Conservation (phyloP, 2,888 invertebrate genomes). For the Chrysina gloriosa region DNA sequence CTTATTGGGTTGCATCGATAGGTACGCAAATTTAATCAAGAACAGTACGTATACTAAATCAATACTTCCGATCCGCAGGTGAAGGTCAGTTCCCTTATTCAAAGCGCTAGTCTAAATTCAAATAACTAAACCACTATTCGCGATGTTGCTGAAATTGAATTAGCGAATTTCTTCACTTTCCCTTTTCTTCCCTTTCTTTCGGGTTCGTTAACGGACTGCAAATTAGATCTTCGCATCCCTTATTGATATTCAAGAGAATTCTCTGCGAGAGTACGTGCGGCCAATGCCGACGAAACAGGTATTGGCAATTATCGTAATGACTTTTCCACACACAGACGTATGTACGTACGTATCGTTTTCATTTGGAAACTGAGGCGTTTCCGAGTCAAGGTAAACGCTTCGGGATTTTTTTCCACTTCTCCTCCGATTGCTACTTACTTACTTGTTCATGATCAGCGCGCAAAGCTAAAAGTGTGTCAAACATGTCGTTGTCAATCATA, state of each 20-base stretch:
- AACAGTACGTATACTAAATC: too few relatives aligned
- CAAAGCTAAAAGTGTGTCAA: conserved; percentile 23
- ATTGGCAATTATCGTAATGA: conserved; percentile 15
- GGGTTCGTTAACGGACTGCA: background rate
- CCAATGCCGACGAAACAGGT: background rate
- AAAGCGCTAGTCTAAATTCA: background rate
- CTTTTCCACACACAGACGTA: conserved; percentile 3
- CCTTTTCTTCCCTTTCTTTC: background rate
- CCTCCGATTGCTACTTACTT: background rate
- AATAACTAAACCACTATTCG: background rate
- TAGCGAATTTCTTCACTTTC: background rate
- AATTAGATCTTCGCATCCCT: background rate
- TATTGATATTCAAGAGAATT: conserved; percentile 11
- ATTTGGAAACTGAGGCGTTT: conserved; percentile 19
- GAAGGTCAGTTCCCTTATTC: too few relatives aligned
- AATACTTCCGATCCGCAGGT: too few relatives aligned
- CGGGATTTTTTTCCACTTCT: background rate
- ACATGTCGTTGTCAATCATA: conserved; percentile 26
- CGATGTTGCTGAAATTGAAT: background rate
- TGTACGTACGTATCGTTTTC: background rate
- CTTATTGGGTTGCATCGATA: too few relatives aligned
- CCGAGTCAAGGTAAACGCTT: conserved; percentile 18
- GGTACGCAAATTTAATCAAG: too few relatives aligned
- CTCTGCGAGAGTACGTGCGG: background rate
- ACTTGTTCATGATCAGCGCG: background rate